Evolutionary conservation across 2,113 vertebrate species (phyloP), one percentile per base, ranked within the genome.

Genomic region (Lynx canadensis): DNA sequence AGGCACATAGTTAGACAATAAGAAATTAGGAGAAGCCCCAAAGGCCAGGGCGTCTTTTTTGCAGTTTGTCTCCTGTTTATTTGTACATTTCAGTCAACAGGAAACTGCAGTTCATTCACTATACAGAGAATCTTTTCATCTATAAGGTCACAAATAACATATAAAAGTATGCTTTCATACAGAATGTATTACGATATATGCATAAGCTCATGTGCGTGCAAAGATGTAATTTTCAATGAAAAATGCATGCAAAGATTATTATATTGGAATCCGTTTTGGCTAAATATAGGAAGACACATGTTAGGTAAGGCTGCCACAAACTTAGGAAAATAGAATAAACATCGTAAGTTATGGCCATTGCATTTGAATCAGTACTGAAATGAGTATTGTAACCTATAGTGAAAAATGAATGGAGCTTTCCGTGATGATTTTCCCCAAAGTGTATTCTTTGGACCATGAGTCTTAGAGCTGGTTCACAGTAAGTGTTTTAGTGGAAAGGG

Each of bases 71-170:
- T 94, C 74, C 45, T 93, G 16, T 87, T 82, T 86, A 33, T 95
- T 90, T 96, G 68, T 71, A 38, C 63, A 52, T 81, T 83, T 95
- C 55, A 66, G 25, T 95, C 69, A 78, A 13, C 3, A 95, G 91
- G 41, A 91, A 90, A 84, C 25, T 36, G 85, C 7, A 95, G 41
- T 18, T 48, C 96, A 91, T 93, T 94, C 83, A 74, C 60, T 92
- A 89, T 57, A 38, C 66, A 25, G 25, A 71, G 48, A 91, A 84
- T 55, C 38, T 65, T 86, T 93, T 83, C 74, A 92, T 79, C 66
- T 88, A 41, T 33, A 94, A 91, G 92, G 21, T 85, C 65, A 81
- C 25, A 63, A 69, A 69, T 66, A 52, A 83, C 31, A 55, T 4
- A 19, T 21, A 60, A 60, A 60, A 45, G 31, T 85, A 31, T 57